Evolutionary conservation across 1,140 invertebrate species (phyloP).

Genomic region (Lucilia cuprina): DNA sequence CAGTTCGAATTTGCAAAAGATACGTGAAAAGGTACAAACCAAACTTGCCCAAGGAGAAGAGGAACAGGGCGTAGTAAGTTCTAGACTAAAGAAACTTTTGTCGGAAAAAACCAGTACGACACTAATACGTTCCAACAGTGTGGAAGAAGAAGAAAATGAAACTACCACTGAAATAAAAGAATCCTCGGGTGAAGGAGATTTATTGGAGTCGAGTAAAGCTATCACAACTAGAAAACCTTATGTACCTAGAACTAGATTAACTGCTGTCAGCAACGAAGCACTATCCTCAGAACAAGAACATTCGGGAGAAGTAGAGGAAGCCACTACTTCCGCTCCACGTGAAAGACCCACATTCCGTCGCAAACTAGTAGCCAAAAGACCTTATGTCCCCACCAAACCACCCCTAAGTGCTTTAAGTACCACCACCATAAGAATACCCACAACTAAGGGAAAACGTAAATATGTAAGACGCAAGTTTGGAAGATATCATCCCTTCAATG

Average conservation of each 20-base stretch:
- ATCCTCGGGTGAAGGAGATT: neutral
- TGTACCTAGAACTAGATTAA: slow-evolving; percentile 15
- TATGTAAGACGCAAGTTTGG: slow-evolving; percentile 56
- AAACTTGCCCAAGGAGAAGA: slow-evolving; percentile 46
- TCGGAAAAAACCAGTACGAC: slow-evolving; percentile 25
- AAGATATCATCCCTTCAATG: slow-evolving; percentile 56
- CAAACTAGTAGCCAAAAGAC: slow-evolving; percentile 52
- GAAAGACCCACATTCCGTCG: slow-evolving; percentile 49
- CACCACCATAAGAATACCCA: slow-evolving; percentile 38
- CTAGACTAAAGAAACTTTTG: slow-evolving; percentile 49
- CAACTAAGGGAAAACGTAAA: slow-evolving; percentile 43
- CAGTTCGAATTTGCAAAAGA: slow-evolving; percentile 39
- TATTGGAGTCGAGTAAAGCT: neutral
- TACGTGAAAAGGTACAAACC: slow-evolving; percentile 52
- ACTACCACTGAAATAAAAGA: neutral
- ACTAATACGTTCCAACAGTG: neutral
- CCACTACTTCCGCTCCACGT: slow-evolving; percentile 7
- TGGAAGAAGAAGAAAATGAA: slow-evolving; percentile 20
- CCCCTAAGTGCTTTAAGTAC: neutral
- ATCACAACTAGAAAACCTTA: slow-evolving; percentile 18
- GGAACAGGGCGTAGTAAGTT: slow-evolving; percentile 49
- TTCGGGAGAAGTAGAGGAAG: neutral
- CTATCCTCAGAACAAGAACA: neutral
- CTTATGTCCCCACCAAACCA: slow-evolving; percentile 39
- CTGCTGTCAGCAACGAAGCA: neutral